Base-by-base conservation (phyloP, 2,797 vertebrate genomes). In the Carapus acus region DNA sequence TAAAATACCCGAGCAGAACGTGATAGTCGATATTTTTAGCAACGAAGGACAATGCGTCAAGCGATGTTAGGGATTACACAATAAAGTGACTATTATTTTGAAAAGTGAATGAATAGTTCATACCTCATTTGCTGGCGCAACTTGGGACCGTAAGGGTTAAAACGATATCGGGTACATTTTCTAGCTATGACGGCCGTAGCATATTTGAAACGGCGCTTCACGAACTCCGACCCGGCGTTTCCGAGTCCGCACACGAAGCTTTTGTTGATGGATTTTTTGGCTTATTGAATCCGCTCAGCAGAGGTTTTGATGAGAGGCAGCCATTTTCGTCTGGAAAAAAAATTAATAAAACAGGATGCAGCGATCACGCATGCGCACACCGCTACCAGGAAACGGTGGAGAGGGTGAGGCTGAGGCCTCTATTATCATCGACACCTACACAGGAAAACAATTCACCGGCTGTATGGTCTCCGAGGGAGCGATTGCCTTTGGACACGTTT, bases 321-420 rank as follows among this genome's bases (percentile, higher is more conserved):
- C 88, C 89, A 90, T 90, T 88, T 89, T 87, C 83, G 74, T 67
- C 67, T 58, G 65, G 80, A 86, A 81, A 79, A 77, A 67, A 61
- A 67, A 52, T 64, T 73, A 71, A 80, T 83, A 78, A 78, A 86
- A 82, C 76, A 77, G 74, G 66, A 68, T 48, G 49, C 55, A 27
- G 18, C 1, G 8, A 60, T 11, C 39, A 53, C 88, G 88, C 89
- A 88, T 87, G 89, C 86, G 88, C 81, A 60, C 6, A 1, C 8
- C 9, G 42, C 52, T 57, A 71, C 41, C 66, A 62, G 70, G 73
- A 78, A 79, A 77, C 67, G 49, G 38, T 38, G 58, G 14, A 55
- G 49, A 27, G 5, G 24, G 24, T 5, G 9, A 27, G 24, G 24
- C 24, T 5, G 9, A 5, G 24, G 24, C 24, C 24, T 27, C 24